These are phyloP conservation scores for Myocastor coypus DNA, from an alignment of 2,113 vertebrate genomes.

Conservation along the genomic window DNA sequence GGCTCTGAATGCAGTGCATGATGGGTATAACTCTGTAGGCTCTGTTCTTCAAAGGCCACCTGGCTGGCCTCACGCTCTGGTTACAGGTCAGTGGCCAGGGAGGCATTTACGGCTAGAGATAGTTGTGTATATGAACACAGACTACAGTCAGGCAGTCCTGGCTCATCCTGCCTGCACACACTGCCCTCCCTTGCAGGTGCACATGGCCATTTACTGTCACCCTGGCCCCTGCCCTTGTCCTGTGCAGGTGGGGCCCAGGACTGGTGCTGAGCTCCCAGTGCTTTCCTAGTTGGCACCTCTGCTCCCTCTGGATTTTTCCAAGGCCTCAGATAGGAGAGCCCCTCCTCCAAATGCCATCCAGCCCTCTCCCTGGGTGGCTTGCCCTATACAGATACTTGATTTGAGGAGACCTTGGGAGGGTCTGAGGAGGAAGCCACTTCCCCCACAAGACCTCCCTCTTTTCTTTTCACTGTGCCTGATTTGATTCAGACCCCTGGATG, in stretches of 20 bases:
- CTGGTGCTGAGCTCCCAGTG: background rate
- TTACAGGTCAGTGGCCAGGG: accelerated
- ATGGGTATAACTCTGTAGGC: background rate
- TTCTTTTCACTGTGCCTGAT: no score
- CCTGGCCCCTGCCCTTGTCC: accelerated
- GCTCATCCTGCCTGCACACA: accelerated
- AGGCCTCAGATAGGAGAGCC: no score
- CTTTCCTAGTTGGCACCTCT: accelerated
- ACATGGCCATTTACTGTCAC: accelerated
- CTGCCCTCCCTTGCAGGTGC: accelerated
- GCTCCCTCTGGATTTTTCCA: background rate
- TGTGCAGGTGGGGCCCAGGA: background rate
- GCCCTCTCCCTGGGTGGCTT: accelerated
- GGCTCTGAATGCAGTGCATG: background rate
- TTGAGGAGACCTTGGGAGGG: background rate
- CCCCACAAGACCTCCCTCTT: background rate
- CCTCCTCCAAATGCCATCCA: no score
- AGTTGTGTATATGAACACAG: background rate
- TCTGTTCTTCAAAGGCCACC: accelerated
- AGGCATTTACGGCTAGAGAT: accelerated
- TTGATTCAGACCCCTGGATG: no score
- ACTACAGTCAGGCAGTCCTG: background rate
- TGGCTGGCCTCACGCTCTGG: accelerated
- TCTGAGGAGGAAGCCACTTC: background rate
- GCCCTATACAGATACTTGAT: accelerated